phyloP scores from a whole-genome alignment of 1,140 invertebrate genomes.

The Antheraea pernyi region DNA sequence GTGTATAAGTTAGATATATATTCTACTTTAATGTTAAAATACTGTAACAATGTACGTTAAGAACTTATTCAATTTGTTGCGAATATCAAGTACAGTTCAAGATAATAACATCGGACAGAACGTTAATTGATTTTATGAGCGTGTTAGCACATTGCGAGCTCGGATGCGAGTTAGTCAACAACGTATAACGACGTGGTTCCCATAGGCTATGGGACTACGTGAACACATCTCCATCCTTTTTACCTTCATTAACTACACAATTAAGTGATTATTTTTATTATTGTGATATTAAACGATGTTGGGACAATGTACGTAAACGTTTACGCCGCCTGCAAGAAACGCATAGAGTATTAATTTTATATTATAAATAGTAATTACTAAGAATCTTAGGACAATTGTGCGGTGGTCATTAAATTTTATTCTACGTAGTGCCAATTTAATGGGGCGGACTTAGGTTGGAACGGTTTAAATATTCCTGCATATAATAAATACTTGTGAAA shows the following conservation, averaged over 20 bases:
- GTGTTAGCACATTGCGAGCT: neutral
- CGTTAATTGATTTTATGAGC: neutral
- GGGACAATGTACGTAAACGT: conserved; percentile 16
- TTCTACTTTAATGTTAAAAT: too few relatives aligned
- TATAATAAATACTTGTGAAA: too few relatives aligned
- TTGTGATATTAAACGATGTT: conserved; percentile 24
- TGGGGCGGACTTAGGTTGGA: neutral
- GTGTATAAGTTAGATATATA: too few relatives aligned
- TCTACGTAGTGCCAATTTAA: neutral
- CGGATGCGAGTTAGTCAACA: neutral
- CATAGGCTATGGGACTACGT: neutral
- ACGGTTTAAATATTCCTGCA: neutral
- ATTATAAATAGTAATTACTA: conserved; percentile 31
- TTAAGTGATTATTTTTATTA: conserved; percentile 11
- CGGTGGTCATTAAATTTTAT: neutral
- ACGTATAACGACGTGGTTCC: neutral
- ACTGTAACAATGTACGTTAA: too few relatives aligned
- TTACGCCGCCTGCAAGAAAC: neutral
- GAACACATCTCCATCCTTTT: neutral
- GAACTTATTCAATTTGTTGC: too few relatives aligned
- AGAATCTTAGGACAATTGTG: neutral
- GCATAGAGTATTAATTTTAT: conserved; percentile 30
- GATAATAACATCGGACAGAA: neutral
- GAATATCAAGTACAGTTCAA: neutral
- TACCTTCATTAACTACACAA: conserved; percentile 9